Evolutionary conservation across 2,797 vertebrate species (phyloP).

Genomic region (Spheniscus humboldti): DNA sequence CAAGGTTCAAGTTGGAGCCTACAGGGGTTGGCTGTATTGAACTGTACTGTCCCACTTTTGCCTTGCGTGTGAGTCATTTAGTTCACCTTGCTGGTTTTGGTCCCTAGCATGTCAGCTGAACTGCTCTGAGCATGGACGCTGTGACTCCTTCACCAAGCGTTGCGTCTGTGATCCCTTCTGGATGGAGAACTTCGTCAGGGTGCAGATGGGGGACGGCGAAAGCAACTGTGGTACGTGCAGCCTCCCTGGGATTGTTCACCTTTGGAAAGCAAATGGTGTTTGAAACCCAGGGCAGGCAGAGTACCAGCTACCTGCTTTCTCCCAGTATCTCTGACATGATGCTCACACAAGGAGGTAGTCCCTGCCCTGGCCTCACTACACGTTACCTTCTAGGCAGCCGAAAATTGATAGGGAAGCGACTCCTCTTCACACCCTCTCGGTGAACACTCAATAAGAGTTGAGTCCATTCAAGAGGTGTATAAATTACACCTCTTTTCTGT

Average conservation of each 20-base stretch:
- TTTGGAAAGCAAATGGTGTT: neutral
- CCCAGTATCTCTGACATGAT: rapidly evolving
- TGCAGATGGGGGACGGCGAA: slow-evolving; percentile 88
- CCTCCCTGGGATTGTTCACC: neutral
- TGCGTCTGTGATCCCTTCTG: slow-evolving; percentile 96
- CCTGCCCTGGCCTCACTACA: neutral
- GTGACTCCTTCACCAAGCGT: slow-evolving; percentile 90
- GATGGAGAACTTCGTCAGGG: slow-evolving; percentile 97
- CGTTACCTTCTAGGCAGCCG: neutral
- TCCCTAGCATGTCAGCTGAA: slow-evolving; percentile 92
- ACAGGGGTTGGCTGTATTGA: rapidly evolving
- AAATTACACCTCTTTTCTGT: neutral
- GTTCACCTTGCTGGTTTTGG: neutral
- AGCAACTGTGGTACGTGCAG: slow-evolving; percentile 90
- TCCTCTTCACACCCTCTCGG: neutral
- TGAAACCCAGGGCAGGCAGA: neutral
- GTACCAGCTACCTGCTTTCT: neutral
- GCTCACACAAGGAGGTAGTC: neutral
- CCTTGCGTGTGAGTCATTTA: neutral
- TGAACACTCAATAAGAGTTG: neutral
- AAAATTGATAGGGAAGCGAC: neutral
- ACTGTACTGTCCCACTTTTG: neutral
- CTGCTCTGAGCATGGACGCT: slow-evolving; percentile 94
- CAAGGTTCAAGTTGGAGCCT: neutral
- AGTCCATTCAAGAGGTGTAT: neutral